Base-by-base conservation (phyloP, 2,888 invertebrate species). In the Caenorhabditis sp. region DNA sequence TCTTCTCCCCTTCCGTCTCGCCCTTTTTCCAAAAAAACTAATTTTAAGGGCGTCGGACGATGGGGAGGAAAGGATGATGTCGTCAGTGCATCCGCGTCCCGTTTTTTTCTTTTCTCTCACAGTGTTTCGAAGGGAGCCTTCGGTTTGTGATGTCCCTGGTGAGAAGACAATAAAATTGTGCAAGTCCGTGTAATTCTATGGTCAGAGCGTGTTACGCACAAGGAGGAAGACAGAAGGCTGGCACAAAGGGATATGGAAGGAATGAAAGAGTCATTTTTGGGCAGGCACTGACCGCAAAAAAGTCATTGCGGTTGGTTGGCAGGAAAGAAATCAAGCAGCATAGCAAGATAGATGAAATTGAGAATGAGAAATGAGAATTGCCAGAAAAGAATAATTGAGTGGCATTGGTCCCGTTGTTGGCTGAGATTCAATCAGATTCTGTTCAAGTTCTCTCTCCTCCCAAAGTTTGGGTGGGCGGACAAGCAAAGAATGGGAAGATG, bases 151-250 rank as follows among this genome's bases (percentile, higher is more conserved):
- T 71, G 79, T 80, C 74, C 80, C 80, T 80, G 65, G 72, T 58
- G 80, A 79, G 71, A 79, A 80, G 80, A 80, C 80, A 80, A 80
- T 80, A 74, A 80, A 80, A 80, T 80, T 80, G 67, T 68, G 67
- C 64, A 58, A 69, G 69, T 68, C 74, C 74, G 74, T 74, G 74
- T 74, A 74, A 74, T 74, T 74, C 65, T 26, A 60, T 74, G 74
- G 74, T 65, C 74, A 64, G 64, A 74, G 47, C 56, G 64, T 56
- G 72, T 72, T 64, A 72, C 72, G 47, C 62, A 71, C 71, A 68
- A 62, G 55, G 56, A 51, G 26, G 37, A 22, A 37, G n/a, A n/a
- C n/a, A n/a, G n/a, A 20, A 20, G 56, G 67, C 40, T 18, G 40
- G 40, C 24, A 55, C 26, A 37, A 50, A 69, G 24, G 50, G 8